Evolutionary conservation across 2,113 vertebrate species (phyloP).

Genomic region (Accipiter virgatus): DNA sequence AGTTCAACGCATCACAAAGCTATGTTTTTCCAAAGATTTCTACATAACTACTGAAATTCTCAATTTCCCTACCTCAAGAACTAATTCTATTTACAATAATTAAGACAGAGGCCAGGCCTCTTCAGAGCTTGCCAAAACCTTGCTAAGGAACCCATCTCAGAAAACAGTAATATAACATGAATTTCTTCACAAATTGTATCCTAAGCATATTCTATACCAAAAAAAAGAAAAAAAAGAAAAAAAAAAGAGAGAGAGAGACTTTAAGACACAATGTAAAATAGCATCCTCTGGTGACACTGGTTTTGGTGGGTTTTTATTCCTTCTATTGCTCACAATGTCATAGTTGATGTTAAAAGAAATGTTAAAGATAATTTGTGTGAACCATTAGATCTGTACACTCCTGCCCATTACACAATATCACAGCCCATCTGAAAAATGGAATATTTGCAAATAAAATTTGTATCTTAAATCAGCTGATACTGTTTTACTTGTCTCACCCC

Average conservation of each 20-base stretch:
- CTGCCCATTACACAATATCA: background rate
- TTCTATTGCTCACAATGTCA: background rate
- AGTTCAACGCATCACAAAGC: background rate
- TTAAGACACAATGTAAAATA: background rate
- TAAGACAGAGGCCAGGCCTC: background rate
- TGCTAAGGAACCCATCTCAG: background rate
- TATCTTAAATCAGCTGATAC: background rate
- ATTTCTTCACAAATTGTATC: background rate
- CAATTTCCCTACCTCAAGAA: background rate
- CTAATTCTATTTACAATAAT: background rate
- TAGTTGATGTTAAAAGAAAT: background rate
- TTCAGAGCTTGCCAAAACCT: background rate
- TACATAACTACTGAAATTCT: background rate
- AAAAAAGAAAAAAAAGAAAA: no score
- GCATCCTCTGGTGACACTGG: background rate
- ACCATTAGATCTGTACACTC: background rate
- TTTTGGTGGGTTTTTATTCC: background rate
- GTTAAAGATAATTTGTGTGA: background rate
- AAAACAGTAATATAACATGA: background rate
- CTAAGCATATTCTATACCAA: background rate
- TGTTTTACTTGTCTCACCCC: background rate
- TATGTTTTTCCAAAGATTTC: background rate
- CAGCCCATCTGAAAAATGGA: background rate
- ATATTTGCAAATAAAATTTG: background rate
- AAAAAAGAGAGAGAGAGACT: background rate